Conservation (phyloP, 1,140 invertebrate genomes). For the Procambarus clarkii region DNA sequence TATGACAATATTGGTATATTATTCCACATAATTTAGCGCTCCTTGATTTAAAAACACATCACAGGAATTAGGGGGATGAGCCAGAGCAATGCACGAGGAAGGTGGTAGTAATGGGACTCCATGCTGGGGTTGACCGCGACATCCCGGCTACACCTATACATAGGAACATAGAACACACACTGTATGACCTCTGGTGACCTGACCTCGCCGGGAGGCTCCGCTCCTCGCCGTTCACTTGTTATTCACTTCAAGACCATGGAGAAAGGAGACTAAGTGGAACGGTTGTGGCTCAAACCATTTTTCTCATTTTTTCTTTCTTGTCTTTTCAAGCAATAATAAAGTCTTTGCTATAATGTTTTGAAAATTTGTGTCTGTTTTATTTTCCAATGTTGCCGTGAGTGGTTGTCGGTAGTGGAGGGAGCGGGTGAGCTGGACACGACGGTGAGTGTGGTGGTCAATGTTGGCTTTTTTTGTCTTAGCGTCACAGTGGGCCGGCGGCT, state of each 20-base stretch:
- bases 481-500: not conserved
- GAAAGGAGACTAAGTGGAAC: not conserved
- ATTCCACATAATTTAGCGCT: not conserved
- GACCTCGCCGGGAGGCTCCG: not conserved
- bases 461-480: not conserved
- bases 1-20: not conserved
- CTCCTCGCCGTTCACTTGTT: not conserved
- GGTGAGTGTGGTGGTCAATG: not conserved
- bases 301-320: not conserved
- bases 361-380: too few relatives aligned
- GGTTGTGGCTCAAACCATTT: not conserved
- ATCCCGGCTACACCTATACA: conserved; percentile 44
- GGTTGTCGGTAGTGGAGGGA: too few relatives aligned
- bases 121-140: not conserved
- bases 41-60: not conserved
- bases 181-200: not conserved
- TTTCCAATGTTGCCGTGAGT: too few relatives aligned
- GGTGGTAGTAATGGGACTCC: not conserved
- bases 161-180: conserved; percentile 58
- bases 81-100: not conserved
- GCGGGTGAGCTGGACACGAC: not conserved
- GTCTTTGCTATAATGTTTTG: too few relatives aligned
- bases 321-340: not conserved
- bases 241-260: not conserved
- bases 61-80: not conserved